phyloP scores from a whole-genome alignment of 2,797 vertebrate species.

The Psittacula derbiana region DNA sequence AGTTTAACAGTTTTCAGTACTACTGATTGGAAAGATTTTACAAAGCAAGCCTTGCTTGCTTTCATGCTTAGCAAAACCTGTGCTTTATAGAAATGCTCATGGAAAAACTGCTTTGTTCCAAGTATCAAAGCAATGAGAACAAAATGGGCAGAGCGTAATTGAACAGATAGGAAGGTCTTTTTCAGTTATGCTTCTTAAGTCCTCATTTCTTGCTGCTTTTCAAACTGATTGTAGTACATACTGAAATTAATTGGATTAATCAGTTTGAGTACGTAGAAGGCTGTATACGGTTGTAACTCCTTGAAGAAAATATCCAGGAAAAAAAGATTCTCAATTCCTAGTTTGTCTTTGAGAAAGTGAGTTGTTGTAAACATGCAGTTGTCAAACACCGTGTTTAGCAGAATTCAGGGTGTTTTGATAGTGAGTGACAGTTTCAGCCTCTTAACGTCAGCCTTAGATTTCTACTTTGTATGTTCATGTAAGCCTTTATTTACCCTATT shows the following conservation, averaged over 20 bases:
- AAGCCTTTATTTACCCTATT: neutral
- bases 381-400: neutral
- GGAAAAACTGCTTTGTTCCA: neutral
- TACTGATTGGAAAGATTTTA: neutral
- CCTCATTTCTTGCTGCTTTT: neutral
- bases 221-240: neutral
- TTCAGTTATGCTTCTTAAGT: neutral
- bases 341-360: neutral
- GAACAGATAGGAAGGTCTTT: neutral
- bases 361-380: neutral
- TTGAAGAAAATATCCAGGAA: neutral
- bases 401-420: neutral
- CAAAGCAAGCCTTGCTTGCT: neutral
- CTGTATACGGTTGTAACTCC: neutral
- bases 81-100: neutral
- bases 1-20: neutral
- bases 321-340: neutral
- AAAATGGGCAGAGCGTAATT: neutral
- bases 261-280: neutral
- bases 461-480: neutral
- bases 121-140: neutral
- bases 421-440: neutral
- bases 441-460: neutral
- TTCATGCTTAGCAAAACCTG: neutral
- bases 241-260: neutral